phyloP scores from a whole-genome alignment of 2,797 vertebrate species.

The Hephaestus fuliginosus region DNA sequence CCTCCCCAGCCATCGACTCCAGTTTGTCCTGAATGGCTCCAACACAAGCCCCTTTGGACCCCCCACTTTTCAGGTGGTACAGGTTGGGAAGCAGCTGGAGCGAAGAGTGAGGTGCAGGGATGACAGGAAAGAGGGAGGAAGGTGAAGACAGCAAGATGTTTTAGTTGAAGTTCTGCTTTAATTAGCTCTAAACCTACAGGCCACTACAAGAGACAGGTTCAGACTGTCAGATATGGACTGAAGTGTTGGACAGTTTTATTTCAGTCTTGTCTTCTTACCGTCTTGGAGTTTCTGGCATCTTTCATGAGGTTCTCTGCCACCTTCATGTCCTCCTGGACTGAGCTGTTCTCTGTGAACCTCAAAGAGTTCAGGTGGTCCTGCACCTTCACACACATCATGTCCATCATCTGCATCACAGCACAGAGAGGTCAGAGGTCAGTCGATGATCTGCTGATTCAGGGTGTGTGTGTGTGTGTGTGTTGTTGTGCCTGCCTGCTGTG shows the following conservation, averaged over 20 bases:
- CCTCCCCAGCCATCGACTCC: slow-evolving; percentile 94
- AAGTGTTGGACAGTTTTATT: background rate
- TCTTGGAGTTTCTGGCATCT: slow-evolving; percentile 96
- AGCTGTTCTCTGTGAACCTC: slow-evolving; percentile 85
- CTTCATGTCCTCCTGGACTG: slow-evolving; percentile 92
- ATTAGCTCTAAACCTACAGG: too few relatives aligned
- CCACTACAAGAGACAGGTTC: background rate
- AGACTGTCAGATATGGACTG: background rate
- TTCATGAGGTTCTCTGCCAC: slow-evolving; percentile 91
- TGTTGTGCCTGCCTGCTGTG: slow-evolving; percentile 89
- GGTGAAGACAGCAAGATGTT: background rate
- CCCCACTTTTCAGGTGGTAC: slow-evolving; percentile 88
- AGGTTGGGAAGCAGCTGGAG: slow-evolving; percentile 92
- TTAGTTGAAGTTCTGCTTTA: too few relatives aligned
- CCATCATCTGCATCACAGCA: slow-evolving; percentile 90
- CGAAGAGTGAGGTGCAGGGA: background rate
- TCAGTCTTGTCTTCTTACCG: slow-evolving; percentile 75
- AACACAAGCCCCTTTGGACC: slow-evolving; percentile 80
- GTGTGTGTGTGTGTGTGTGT: slow-evolving; percentile 1
- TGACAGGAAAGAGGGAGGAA: background rate
- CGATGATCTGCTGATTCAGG: too few relatives aligned
- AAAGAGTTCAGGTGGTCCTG: slow-evolving; percentile 98
- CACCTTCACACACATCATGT: slow-evolving; percentile 96
- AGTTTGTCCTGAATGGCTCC: slow-evolving; percentile 93
- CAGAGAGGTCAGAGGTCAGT: slow-evolving; percentile 8